Evolutionary conservation across 2,888 invertebrate genomes (phyloP).

Genomic region (Epirrhoe alternata): DNA sequence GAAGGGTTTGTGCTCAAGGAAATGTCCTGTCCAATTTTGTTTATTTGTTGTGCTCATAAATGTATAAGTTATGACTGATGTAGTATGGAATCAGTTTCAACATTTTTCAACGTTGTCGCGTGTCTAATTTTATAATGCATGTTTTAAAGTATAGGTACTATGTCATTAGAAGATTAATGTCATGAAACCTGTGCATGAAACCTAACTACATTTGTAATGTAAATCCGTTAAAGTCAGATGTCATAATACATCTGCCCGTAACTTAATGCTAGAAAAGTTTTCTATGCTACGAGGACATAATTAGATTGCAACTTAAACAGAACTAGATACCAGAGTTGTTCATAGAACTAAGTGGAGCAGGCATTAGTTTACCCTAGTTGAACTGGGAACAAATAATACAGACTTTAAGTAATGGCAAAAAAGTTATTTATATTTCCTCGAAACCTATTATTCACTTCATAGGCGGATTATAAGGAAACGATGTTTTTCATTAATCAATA

Average conservation of each 20-base stretch:
- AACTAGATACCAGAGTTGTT: slow-evolving; percentile 21
- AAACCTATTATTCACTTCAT: slow-evolving; percentile 43
- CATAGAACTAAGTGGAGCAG: slow-evolving; percentile 22
- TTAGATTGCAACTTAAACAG: slow-evolving; percentile 19
- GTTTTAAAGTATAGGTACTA: background rate
- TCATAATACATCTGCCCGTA: slow-evolving; percentile 4
- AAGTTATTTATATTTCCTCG: slow-evolving; percentile 10
- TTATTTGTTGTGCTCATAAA: slow-evolving; percentile 25
- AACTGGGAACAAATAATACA: slow-evolving; percentile 12
- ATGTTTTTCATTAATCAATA: slow-evolving; percentile 65
- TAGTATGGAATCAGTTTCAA: background rate
- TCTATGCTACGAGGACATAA: slow-evolving; percentile 16
- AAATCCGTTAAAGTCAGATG: background rate
- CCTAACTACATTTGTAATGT: too few relatives aligned
- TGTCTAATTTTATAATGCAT: background rate
- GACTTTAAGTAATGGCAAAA: slow-evolving; percentile 7
- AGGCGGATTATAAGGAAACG: slow-evolving; percentile 50
- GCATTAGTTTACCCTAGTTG: slow-evolving; percentile 28
- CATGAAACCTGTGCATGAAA: background rate
- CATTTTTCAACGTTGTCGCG: background rate
- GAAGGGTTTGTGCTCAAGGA: slow-evolving; percentile 47
- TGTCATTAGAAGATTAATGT: background rate
- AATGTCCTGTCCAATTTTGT: slow-evolving; percentile 34
- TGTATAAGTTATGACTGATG: slow-evolving; percentile 1
- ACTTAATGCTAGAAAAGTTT: slow-evolving; percentile 10